Evolutionary conservation across 2,797 vertebrate genomes (phyloP), one percentile per base, ranked within the genome.

Genomic region (Chelonia mydas): DNA sequence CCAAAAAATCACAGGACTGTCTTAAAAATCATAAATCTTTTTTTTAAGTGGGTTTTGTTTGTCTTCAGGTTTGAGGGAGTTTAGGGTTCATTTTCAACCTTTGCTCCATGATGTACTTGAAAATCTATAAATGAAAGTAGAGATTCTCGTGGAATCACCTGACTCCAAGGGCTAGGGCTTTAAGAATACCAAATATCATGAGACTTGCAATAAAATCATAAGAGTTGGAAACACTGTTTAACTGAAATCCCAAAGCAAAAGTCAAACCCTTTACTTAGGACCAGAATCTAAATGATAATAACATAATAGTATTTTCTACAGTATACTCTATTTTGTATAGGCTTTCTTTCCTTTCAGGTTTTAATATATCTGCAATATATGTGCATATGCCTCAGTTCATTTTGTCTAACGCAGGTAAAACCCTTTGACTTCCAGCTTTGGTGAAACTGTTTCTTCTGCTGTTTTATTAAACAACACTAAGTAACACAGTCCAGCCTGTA

Each of bases 361-460:
- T 5, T 72, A 9, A 59, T 54, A 1, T 16, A 28, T 28, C 9
- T 11, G 1, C 23, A 19, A 50, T 33, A 50, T 1, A 19, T 1
- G 1, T 31, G 1, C 33, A 47, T 47, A 54, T 91, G 3, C 33
- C 16, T 92, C 23, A 28, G 3, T 3, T 54, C 1, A 7, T 50
- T 80, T 25, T 16, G 9, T 11, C 27, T 47, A 76, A 41, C 6
- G 33, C 19, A 92, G 51, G 51, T 79, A 94, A 86, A 89, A 59
- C 0, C 1, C 72, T 6, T 25, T 94, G 57, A 49, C 81, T 90
- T 89, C 25, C 59, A 81, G n/a, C 37, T 10, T 9, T 59, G n/a
- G 55, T 88, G 51, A 83, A 79, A 10, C 5, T 41, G 12, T 83
- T 65, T 78, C 15, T 79, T 81, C 49, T 82, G 13, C 51, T 45